Evolutionary conservation across 2,113 vertebrate species (phyloP).

Genomic region (Tor tambroides): DNA sequence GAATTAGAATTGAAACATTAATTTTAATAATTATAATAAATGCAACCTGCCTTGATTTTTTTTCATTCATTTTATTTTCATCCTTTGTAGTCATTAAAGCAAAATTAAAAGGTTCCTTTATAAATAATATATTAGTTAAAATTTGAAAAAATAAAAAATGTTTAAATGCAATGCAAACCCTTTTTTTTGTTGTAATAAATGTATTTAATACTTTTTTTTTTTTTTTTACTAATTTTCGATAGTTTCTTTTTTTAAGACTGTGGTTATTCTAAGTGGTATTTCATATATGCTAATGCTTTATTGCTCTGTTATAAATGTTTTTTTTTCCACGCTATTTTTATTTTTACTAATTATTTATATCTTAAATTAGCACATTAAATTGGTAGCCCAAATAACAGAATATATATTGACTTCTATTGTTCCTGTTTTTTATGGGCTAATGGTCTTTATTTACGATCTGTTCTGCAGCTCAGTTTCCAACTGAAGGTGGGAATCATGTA

Average conservation of each 20-base stretch:
- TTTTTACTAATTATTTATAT: not conserved
- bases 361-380: not conserved
- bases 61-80: not conserved
- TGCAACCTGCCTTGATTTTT: too few species aligned
- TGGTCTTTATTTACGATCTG: constrained; percentile 36
- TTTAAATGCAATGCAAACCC: not conserved
- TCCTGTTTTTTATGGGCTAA: not conserved
- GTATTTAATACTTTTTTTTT: too few species aligned
- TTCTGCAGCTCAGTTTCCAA: constrained; percentile 90
- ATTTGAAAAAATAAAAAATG: not conserved
- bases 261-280: not conserved
- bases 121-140: not conserved
- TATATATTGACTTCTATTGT: not conserved
- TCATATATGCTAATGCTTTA: not conserved
- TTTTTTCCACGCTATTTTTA: not conserved
- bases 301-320: not conserved
- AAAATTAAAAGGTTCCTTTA: not conserved
- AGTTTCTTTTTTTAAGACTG: not conserved
- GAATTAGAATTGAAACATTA: too few species aligned
- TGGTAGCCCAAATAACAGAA: not conserved
- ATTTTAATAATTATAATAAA: too few species aligned
- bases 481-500: constrained; percentile 99
- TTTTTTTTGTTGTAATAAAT: too few species aligned
- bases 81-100: not conserved
- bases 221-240: not conserved